Conservation (phyloP, 1,140 invertebrate species). For the Uloborus diversus region DNA sequence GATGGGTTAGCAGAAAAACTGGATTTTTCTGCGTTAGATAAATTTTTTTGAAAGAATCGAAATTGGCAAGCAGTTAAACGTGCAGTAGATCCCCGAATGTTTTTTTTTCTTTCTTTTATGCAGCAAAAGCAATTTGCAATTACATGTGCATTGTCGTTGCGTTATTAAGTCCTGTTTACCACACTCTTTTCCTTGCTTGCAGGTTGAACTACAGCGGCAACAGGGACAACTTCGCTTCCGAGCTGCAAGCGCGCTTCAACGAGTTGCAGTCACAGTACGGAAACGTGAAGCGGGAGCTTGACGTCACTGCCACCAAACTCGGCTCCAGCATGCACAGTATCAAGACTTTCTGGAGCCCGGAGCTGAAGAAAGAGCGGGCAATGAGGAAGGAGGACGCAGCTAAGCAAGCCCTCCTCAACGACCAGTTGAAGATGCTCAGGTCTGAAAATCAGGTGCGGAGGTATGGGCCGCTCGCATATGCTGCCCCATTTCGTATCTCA, state of each 20-base stretch:
- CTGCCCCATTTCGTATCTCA: no score
- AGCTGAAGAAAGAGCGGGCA: conserved; percentile 97
- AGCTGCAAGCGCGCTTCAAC: conserved; percentile 92
- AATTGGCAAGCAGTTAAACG: no score
- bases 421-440: conserved; percentile 95
- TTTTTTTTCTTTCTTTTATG: no score
- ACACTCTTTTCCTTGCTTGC: no score
- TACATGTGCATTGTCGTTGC: no score
- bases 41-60: no score
- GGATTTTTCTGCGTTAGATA: no score
- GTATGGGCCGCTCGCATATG: no score
- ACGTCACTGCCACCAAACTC: conserved; percentile 96
- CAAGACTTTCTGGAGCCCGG: conserved; percentile 99
- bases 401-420: conserved; percentile 95
- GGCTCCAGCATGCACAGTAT: conserved; percentile 99
- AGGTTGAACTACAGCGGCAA: conserved; percentile 32
- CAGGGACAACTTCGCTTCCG: conserved; percentile 73
- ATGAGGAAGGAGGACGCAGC: conserved; percentile 96
- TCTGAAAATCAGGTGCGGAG: conserved; percentile 97
- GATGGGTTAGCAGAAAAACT: no score
- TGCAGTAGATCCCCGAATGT: no score
- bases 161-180: no score
- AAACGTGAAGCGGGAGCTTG: conserved; percentile 94
- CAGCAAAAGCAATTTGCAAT: no score
- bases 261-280: conserved; percentile 94